Evolutionary conservation across 2,888 invertebrate genomes (phyloP), one percentile per base, ranked within the genome.

Genomic region (Pasiphila rectangulata): DNA sequence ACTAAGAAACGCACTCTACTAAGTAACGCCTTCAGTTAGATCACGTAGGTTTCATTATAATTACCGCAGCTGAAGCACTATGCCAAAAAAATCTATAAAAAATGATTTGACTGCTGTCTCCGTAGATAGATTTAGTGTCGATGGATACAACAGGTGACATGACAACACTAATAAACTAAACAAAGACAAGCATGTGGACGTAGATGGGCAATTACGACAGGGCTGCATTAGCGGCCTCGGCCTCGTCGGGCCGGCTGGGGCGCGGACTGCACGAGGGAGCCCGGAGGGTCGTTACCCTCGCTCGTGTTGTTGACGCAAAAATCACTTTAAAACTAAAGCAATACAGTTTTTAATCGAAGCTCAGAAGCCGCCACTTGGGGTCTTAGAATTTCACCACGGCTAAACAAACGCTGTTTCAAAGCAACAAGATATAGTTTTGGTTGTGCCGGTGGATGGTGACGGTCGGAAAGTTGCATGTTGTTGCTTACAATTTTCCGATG

Each of bases 241-340:
- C n/a, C n/a, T n/a, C n/a, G n/a, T n/a, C n/a, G 16, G 4, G 9
- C 1, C 66, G 67, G 61, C 69, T 69, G 69, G 69, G 69, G 56
- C 63, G 61, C 64, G 57, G 63, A 59, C 67, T 56, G 63, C 56
- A 6, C 13, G 4, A 29, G 30, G 9, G 27, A 6, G 27, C 37
- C 34, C 32, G 17, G 64, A 62, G 75, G 79, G 77, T 72, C 74
- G 72, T 73, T 76, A 77, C 78, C 79, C 73, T 59, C 64, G 30
- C 38, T 42, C 46, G 47, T 35, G 45, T 29, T 38, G 5, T 17
- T 13, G 29, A 17, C 16, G 30, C 21, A 41, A 21, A 56, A 46
- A 47, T 46, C 23, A 38, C 56, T 53, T 53, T 51, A 51, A 53
- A 54, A 51, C 41, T 44, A 42, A 46, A 40, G 13, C 15, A 10